These are phyloP conservation scores for Heliopora coerulea DNA, from an alignment of 92 coral and sea anemone species.

Conservation along the genomic window DNA sequence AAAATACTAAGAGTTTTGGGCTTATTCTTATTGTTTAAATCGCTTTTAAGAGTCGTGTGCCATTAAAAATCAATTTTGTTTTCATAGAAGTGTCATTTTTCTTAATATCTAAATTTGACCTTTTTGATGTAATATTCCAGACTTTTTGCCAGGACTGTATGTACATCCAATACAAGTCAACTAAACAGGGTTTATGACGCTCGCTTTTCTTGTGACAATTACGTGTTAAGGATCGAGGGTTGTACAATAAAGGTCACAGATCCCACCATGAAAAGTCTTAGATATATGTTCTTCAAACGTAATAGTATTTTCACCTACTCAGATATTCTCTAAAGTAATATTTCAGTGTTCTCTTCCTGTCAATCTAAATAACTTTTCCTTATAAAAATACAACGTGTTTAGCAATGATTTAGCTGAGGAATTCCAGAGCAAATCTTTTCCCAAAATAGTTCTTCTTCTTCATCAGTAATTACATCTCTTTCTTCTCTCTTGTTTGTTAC, in stretches of 20 bases:
- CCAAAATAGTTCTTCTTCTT: constrained; percentile 18
- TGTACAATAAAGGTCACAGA: constrained; percentile 48
- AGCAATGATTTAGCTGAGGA: constrained; percentile 22
- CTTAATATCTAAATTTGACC: too few relatives aligned
- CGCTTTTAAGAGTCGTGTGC: too few relatives aligned
- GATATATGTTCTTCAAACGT: constrained; percentile 45
- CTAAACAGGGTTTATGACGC: too few relatives aligned
- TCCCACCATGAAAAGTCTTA: constrained; percentile 51
- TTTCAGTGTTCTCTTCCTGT: constrained; percentile 53
- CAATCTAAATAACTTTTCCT: constrained; percentile 50
- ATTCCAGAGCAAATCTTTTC: background rate
- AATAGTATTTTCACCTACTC: constrained; percentile 33
- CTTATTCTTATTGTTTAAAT: too few relatives aligned
- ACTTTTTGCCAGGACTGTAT: too few relatives aligned
- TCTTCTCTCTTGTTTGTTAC: constrained; percentile 47
- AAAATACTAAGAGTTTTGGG: too few relatives aligned
- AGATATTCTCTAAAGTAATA: constrained; percentile 39
- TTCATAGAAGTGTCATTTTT: too few relatives aligned
- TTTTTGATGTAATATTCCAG: too few relatives aligned
- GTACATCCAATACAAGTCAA: too few relatives aligned
- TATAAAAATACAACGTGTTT: constrained; percentile 43
- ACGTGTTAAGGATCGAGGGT: too few relatives aligned
- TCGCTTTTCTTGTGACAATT: too few relatives aligned
- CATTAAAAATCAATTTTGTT: too few relatives aligned
- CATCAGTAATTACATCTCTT: constrained; percentile 44